Percentiles rank a stretch among this genome's conserved stretches.
These are phyloP conservation scores for Selene dorsalis DNA, from an alignment of 2,797 vertebrate genomes.

Conservation along the genomic window DNA sequence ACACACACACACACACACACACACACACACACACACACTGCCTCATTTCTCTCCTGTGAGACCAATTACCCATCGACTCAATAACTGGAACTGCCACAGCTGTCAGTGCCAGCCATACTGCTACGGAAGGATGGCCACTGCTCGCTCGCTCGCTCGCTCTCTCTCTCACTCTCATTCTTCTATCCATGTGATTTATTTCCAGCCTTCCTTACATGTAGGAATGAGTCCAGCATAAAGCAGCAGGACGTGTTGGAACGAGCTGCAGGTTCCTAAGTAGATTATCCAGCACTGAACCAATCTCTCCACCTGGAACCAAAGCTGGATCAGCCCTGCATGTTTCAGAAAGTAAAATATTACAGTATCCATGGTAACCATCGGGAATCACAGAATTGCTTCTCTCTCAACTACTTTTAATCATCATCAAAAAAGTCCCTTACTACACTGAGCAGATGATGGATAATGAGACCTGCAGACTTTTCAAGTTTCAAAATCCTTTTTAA, in stretches of 20 bases:
- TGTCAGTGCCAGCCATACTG: constrained; percentile 64
- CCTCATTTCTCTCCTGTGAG: constrained; percentile 64
- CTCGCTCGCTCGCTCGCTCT: background rate
- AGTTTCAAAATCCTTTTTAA: too few relatives aligned
- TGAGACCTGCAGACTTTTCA: too few relatives aligned
- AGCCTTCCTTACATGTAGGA: background rate
- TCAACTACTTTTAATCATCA: background rate
- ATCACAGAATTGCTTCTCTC: background rate
- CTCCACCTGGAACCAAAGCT: background rate
- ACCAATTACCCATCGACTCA: constrained; percentile 73
- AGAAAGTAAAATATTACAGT: background rate
- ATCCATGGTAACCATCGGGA: background rate
- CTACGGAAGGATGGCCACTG: constrained; percentile 57
- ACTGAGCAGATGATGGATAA: background rate
- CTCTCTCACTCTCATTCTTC: background rate
- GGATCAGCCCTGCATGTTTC: background rate
- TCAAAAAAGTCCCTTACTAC: background rate
- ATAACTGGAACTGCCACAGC: constrained; percentile 77
- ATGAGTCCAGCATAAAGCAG: constrained; percentile 5
- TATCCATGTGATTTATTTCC: constrained; percentile 19
- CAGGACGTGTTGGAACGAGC: constrained; percentile 5
- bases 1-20: background rate
- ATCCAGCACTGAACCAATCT: background rate
- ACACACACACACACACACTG: background rate
- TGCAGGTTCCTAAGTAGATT: constrained; percentile 1